These are phyloP conservation scores for Pemphigus obesinymphae DNA, from an alignment of 1,140 invertebrate species.

Conservation along the genomic window DNA sequence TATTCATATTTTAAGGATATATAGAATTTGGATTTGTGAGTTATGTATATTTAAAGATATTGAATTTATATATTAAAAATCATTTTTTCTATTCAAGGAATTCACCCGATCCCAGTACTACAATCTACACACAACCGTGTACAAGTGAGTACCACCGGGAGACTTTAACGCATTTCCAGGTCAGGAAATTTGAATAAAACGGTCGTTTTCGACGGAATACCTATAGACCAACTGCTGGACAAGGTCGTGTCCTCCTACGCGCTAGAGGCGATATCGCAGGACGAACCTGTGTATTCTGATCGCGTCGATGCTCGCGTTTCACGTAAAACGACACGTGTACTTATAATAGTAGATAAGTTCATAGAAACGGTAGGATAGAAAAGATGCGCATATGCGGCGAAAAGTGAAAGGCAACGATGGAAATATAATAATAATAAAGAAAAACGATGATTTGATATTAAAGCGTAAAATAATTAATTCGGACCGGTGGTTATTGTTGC, in stretches of 20 bases:
- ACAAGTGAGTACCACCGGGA: not conserved
- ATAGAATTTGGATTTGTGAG: too few relatives aligned
- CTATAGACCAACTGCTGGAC: too few relatives aligned
- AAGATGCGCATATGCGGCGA: not conserved
- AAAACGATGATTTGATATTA: conserved; percentile 18
- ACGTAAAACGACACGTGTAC: not conserved
- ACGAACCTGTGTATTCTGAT: not conserved
- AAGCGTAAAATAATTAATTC: not conserved
- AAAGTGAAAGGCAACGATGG: conserved; percentile 32
- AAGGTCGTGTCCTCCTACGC: not conserved
- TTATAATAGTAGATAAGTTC: not conserved
- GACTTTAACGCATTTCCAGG: not conserved
- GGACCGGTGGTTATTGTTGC: not conserved
- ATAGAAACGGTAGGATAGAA: not conserved
- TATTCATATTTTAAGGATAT: too few relatives aligned
- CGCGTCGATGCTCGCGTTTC: not conserved
- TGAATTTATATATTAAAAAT: too few relatives aligned
- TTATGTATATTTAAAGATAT: too few relatives aligned
- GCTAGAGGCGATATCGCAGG: not conserved
- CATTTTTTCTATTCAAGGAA: too few relatives aligned
- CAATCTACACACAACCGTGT: too few relatives aligned
- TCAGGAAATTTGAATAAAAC: conserved; percentile 3
- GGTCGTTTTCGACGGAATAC: not conserved
- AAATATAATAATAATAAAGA: too few relatives aligned
- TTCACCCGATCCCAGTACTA: too few relatives aligned